Evolutionary conservation across 2,888 invertebrate genomes (phyloP), one percentile per base, ranked within the genome.

Genomic region (Cephus sareptanus): DNA sequence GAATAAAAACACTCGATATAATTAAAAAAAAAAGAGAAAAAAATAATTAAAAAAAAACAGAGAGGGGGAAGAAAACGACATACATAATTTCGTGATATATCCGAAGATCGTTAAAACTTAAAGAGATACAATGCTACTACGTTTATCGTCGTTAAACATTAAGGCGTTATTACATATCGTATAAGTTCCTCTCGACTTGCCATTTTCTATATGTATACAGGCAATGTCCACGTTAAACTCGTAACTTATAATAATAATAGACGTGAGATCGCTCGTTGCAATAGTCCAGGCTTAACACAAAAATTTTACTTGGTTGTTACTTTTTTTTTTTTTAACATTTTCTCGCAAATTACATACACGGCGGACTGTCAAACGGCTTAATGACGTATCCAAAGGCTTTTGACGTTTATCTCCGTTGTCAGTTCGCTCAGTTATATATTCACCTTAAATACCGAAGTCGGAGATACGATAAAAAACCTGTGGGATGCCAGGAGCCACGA

Each of bases 191-290:
- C 86, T 83, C 85, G 85, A 84, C 86, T 87, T 87, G 87, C 88
- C 87, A 86, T 87, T 40, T 40, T 40, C 40, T 40, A 40, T 40
- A 40, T 40, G 40, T 89, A 87, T 88, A 88, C 89, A 89, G 88
- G 88, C 89, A 88, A 31, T 71, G 87, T 88, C 87, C 85, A 88
- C 69, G 30, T 33, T 73, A 34, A 40, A 40, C 31, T 31, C 69
- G 33, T 74, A 31, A 87, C 85, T 87, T 89, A 89, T 77, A 75
- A 73, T 40, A 40, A 86, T 83, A 84, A 88, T 88, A 91, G 85
- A 90, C 87, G 89, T 91, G 91, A 91, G 91, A 91, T 91, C 91
- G 89, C 90, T 91, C 89, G 90, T 91, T 91, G 87, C 89, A 90
- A 88, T 90, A 91, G 89, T 90, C 88, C 90, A 90, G 88, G 89